phyloP scores from a whole-genome alignment of 2,888 invertebrate species.

The Malthinus seriepunctatus region DNA sequence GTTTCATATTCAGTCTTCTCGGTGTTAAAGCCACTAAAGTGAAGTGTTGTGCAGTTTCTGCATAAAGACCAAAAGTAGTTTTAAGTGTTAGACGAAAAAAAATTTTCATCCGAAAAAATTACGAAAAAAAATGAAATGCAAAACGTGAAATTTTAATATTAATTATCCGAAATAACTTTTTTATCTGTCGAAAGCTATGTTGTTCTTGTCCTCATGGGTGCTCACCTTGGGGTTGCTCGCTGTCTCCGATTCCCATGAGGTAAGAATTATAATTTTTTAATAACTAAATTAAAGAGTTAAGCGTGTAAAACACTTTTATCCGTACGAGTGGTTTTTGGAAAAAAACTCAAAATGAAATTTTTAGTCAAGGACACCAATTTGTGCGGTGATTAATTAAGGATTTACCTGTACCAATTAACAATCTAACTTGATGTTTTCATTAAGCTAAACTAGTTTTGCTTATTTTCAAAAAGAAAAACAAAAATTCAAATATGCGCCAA shows the following conservation, averaged over 20 bases:
- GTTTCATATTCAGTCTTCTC: slow-evolving; percentile 21
- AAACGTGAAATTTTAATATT: slow-evolving; percentile 16
- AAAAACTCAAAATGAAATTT: background rate
- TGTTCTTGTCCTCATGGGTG: slow-evolving; percentile 20
- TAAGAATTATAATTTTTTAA: slow-evolving; percentile 8
- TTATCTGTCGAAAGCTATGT: slow-evolving; percentile 17
- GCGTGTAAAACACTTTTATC: background rate
- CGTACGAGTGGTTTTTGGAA: background rate
- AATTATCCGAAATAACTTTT: slow-evolving; percentile 15
- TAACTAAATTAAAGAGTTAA: background rate
- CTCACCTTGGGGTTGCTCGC: slow-evolving; percentile 22
- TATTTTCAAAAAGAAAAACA: too few relatives aligned
- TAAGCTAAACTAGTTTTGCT: too few relatives aligned
- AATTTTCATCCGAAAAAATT: background rate
- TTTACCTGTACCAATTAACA: background rate
- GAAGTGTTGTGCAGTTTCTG: slow-evolving; percentile 16
- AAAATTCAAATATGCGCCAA: too few relatives aligned
- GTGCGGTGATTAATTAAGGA: background rate
- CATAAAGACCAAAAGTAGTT: slow-evolving; percentile 13
- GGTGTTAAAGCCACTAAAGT: slow-evolving; percentile 17
- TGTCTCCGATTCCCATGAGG: slow-evolving; percentile 20
- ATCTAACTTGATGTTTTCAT: too few relatives aligned
- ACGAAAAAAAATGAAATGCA: slow-evolving; percentile 10
- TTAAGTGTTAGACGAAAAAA: slow-evolving; percentile 3
- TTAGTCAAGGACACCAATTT: background rate